These are phyloP conservation scores for Molossus alvarezi DNA, from an alignment of 2,797 vertebrate genomes.

Conservation along the genomic window DNA sequence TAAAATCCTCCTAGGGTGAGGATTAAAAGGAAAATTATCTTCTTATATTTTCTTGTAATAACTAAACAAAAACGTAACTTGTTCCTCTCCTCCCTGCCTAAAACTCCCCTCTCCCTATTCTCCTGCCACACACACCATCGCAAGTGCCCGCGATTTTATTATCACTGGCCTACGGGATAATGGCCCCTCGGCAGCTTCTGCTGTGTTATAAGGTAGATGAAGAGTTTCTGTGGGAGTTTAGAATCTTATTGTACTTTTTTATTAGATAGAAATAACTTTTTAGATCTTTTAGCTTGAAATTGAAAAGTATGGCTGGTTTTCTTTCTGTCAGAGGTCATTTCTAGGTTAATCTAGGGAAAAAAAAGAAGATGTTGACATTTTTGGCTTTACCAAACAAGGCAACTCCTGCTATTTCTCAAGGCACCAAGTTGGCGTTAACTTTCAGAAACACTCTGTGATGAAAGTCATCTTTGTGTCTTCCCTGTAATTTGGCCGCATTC, in stretches of 20 bases:
- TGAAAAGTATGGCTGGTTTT: conserved; percentile 75
- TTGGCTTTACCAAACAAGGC: conserved; percentile 55
- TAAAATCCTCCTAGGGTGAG: background rate
- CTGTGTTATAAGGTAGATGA: conserved; percentile 67
- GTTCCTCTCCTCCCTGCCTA: background rate
- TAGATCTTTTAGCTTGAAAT: conserved; percentile 77
- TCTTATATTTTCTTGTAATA: background rate
- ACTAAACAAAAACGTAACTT: conserved; percentile 31
- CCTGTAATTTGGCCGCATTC: conserved; percentile 53
- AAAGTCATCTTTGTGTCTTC: conserved; percentile 56
- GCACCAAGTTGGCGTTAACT: conserved; percentile 36
- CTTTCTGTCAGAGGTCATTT: conserved; percentile 75
- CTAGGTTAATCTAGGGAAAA: conserved; percentile 67
- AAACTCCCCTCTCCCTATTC: background rate
- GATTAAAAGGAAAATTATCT: background rate
- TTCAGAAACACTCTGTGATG: conserved; percentile 64
- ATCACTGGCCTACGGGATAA: conserved; percentile 6
- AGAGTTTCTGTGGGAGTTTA: conserved; percentile 80
- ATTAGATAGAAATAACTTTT: conserved; percentile 83
- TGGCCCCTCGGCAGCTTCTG: conserved; percentile 59
- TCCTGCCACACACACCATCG: rapidly evolving
- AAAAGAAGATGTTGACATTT: conserved; percentile 43
- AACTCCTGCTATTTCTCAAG: conserved; percentile 50
- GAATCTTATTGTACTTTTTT: conserved; percentile 83
- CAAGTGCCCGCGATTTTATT: conserved; percentile 55